Evolutionary conservation across 2,797 vertebrate genomes (phyloP).

Genomic region (Nasua narica): DNA sequence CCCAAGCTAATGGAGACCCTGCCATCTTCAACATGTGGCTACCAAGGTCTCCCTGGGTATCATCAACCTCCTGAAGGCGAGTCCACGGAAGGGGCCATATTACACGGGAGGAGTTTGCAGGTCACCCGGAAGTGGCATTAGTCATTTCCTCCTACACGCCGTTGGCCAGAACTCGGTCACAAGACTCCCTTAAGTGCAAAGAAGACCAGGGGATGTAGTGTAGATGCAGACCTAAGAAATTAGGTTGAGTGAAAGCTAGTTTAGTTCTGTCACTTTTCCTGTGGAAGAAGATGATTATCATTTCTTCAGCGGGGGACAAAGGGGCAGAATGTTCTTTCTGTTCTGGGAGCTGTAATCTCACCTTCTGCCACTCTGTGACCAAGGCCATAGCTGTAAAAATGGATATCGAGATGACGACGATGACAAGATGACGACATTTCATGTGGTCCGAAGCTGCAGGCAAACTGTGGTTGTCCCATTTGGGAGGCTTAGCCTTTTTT

Average conservation of each 20-base stretch:
- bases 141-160: not conserved
- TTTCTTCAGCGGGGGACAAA: not conserved
- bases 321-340: not conserved
- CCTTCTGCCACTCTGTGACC: not conserved
- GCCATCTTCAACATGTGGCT: not conserved
- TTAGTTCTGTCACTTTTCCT: not conserved
- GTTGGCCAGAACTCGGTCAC: not conserved
- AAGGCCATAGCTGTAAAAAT: not conserved
- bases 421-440: not conserved
- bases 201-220: not conserved
- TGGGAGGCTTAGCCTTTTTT: not conserved
- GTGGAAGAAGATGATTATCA: not conserved
- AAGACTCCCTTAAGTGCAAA: not conserved
- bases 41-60: not conserved
- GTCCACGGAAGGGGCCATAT: not conserved
- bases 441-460: not conserved
- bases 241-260: not conserved
- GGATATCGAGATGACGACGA: not conserved
- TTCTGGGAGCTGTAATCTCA: not conserved
- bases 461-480: not conserved
- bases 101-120: not conserved
- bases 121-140: not conserved
- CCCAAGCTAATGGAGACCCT: not conserved
- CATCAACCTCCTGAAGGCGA: not conserved
- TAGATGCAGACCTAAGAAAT: not conserved